These are phyloP conservation scores for Drosophila leonis DNA, from an alignment of 2,888 invertebrate genomes.

Conservation along the genomic window DNA sequence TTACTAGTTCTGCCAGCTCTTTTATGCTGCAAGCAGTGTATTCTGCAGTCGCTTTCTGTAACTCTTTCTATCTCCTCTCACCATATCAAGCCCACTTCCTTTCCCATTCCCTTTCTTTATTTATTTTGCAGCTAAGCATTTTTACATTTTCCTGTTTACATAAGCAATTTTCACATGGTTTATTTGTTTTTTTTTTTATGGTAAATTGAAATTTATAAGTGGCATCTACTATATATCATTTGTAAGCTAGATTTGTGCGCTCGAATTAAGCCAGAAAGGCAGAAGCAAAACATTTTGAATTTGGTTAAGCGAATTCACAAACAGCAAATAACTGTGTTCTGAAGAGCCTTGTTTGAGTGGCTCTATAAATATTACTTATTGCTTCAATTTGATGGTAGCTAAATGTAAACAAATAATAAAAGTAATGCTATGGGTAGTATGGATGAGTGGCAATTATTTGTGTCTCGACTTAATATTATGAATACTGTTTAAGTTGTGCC, in stretches of 20 bases:
- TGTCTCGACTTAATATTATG: no score
- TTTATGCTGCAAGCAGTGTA: constrained; percentile 22
- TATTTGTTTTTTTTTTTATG: constrained; percentile 44
- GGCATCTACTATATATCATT: constrained; percentile 44
- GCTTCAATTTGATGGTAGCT: not conserved
- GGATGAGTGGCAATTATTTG: not conserved
- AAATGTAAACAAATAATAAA: not conserved
- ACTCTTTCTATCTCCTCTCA: constrained; percentile 20
- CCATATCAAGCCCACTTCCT: not conserved
- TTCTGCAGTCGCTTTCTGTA: constrained; percentile 1
- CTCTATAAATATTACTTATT: constrained; percentile 4
- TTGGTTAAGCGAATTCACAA: constrained; percentile 2
- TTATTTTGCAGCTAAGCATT: constrained; percentile 20
- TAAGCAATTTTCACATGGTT: constrained; percentile 52
- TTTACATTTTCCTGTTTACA: constrained; percentile 25
- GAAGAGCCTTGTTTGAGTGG: not conserved
- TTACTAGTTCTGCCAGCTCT: not conserved
- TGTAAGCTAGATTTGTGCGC: constrained; percentile 46
- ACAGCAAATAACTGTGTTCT: constrained; percentile 10
- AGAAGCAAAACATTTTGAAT: constrained; percentile 12
- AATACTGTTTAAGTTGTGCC: no score
- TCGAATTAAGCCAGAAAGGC: constrained; percentile 38
- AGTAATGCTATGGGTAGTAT: not conserved
- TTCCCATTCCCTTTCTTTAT: constrained; percentile 18
- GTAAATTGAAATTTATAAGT: constrained; percentile 51